These are phyloP conservation scores for Momotus momota DNA, from an alignment of 2,797 vertebrate genomes.

Conservation along the genomic window DNA sequence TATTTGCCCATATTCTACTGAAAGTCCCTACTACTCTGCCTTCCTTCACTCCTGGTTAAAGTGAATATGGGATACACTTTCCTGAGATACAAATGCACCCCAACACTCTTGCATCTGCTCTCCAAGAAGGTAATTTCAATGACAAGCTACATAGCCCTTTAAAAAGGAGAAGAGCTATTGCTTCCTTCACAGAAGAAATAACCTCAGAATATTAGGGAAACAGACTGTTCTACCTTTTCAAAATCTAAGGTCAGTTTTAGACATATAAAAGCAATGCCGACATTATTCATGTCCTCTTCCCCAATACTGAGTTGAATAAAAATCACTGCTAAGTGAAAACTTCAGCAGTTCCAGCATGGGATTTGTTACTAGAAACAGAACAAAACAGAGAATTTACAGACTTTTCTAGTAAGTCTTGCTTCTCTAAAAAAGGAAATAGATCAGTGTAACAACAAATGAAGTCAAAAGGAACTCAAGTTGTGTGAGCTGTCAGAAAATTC, in stretches of 20 bases:
- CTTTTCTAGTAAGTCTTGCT: neutral
- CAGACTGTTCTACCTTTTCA: neutral
- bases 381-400: neutral
- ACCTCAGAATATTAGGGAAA: neutral
- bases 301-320: neutral
- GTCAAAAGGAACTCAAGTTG: neutral
- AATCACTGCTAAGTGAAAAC: neutral
- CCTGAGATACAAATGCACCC: neutral
- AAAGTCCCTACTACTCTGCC: neutral
- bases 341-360: neutral
- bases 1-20: neutral
- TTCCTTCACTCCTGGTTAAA: neutral
- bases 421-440: neutral
- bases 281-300: neutral
- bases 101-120: neutral
- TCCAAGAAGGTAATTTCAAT: neutral
- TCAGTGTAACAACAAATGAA: neutral
- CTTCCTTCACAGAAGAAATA: neutral
- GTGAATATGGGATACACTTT: neutral
- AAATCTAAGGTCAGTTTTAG: neutral
- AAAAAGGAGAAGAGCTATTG: neutral
- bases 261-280: neutral
- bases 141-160: neutral
- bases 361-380: neutral
- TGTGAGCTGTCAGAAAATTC: neutral